A percentile compares a stretch with the other conserved stretches of the same genome.
These are phyloP conservation scores for Mola mola DNA, from an alignment of 2,113 vertebrate genomes.

Conservation along the genomic window DNA sequence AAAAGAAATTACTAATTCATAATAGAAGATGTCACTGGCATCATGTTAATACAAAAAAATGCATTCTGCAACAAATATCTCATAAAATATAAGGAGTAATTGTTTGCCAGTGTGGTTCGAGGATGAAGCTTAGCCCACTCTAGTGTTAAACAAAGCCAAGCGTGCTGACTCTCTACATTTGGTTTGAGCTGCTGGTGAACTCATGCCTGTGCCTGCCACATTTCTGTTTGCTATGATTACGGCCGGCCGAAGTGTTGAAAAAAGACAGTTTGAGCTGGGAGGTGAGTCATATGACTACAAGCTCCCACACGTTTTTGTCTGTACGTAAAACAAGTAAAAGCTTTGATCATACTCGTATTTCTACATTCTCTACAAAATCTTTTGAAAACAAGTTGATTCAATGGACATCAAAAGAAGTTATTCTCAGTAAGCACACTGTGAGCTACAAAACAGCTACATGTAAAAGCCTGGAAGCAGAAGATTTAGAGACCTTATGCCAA, in stretches of 20 bases:
- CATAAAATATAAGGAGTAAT: not conserved
- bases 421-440: not conserved
- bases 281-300: slow-evolving; percentile 3
- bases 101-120: not conserved
- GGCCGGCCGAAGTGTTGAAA: slow-evolving; percentile 3
- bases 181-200: slow-evolving; percentile 27
- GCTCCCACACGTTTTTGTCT: slow-evolving; percentile 36
- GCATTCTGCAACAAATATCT: too few relatives aligned
- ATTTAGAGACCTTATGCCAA: not conserved
- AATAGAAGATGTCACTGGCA: too few relatives aligned
- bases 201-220: slow-evolving; percentile 57
- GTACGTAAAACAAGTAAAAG: not conserved
- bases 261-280: slow-evolving; percentile 21
- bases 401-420: not conserved
- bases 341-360: not conserved
- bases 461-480: not conserved
- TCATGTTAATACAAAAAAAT: too few relatives aligned
- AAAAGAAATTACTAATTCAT: too few relatives aligned
- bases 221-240: slow-evolving; percentile 48
- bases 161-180: slow-evolving; percentile 23
- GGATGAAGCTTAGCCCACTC: not conserved
- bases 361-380: not conserved
- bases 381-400: not conserved
- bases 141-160: slow-evolving; percentile 14
- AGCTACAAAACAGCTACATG: not conserved